Conservation (phyloP, 2,888 invertebrate genomes). For the Archaeoteleia sp. region DNA sequence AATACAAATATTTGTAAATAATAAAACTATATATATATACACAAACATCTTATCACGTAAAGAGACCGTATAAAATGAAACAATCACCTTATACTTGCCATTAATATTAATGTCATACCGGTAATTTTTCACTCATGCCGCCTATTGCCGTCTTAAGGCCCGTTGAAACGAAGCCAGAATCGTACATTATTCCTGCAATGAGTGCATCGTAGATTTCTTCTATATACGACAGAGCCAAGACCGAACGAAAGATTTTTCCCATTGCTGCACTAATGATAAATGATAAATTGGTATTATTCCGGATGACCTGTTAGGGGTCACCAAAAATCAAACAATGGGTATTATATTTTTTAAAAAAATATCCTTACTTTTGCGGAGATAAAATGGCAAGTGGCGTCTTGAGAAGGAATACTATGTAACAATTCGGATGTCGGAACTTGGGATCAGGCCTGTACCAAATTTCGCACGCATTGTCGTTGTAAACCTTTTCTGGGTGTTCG, state of each 20-base stretch:
- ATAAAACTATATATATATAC: too few species aligned
- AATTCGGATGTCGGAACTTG: constrained; percentile 87
- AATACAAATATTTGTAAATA: too few species aligned
- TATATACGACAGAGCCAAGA: constrained; percentile 77
- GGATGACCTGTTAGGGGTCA: too few species aligned
- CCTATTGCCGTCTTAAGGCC: constrained; percentile 81
- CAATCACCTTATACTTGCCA: too few species aligned
- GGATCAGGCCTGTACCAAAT: constrained; percentile 91
- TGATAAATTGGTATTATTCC: too few species aligned
- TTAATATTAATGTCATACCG: constrained; percentile 78
- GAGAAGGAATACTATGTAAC: constrained; percentile 83
- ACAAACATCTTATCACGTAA: too few species aligned
- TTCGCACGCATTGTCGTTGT: constrained; percentile 78
- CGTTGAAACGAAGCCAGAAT: constrained; percentile 79
- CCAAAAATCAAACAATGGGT: too few species aligned
- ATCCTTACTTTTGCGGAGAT: constrained; percentile 32
- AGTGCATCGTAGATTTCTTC: constrained; percentile 85
- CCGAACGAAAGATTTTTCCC: constrained; percentile 78
- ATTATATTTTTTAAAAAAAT: too few species aligned
- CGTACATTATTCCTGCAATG: constrained; percentile 81
- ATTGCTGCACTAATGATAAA: constrained; percentile 71
- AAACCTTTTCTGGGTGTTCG: constrained; percentile 78
- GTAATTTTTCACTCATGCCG: constrained; percentile 85
- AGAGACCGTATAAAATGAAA: too few species aligned
- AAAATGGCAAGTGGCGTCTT: constrained; percentile 78